Evolutionary conservation across 2,888 invertebrate genomes (phyloP).

Genomic region (Troilus luridus): DNA sequence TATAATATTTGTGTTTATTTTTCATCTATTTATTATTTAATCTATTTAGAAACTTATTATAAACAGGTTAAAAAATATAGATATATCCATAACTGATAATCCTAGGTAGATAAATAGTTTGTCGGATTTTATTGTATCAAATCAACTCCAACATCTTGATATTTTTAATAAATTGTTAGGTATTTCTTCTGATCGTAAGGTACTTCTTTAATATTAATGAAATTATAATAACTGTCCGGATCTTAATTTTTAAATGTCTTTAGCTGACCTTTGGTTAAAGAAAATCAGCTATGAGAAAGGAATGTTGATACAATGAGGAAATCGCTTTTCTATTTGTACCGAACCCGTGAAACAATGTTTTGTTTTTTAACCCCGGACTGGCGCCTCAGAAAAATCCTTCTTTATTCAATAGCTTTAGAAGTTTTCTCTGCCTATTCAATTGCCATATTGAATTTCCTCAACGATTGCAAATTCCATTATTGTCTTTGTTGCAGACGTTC

Average conservation of each 20-base stretch:
- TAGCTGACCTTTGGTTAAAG: neutral
- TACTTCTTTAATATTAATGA: neutral
- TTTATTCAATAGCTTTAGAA: neutral
- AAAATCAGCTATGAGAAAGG: neutral
- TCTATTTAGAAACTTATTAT: too few relatives aligned
- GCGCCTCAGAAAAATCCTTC: neutral
- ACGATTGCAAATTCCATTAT: neutral
- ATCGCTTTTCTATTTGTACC: neutral
- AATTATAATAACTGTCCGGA: neutral
- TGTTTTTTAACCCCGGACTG: neutral
- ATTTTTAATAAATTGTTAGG: too few relatives aligned
- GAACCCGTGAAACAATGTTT: conserved; percentile 3
- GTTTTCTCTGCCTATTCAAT: neutral
- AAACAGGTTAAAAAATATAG: too few relatives aligned
- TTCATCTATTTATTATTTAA: too few relatives aligned
- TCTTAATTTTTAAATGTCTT: neutral
- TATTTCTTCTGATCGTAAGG: too few relatives aligned
- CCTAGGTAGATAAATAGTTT: too few relatives aligned
- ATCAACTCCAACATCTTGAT: too few relatives aligned
- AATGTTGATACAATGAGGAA: neutral
- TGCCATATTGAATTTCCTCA: neutral
- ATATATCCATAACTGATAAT: too few relatives aligned
- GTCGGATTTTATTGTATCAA: too few relatives aligned
- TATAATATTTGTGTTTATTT: too few relatives aligned
- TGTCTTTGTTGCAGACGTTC: neutral